Base-by-base conservation (phyloP, 1,140 invertebrate species). In the Berghia stephanieae region DNA sequence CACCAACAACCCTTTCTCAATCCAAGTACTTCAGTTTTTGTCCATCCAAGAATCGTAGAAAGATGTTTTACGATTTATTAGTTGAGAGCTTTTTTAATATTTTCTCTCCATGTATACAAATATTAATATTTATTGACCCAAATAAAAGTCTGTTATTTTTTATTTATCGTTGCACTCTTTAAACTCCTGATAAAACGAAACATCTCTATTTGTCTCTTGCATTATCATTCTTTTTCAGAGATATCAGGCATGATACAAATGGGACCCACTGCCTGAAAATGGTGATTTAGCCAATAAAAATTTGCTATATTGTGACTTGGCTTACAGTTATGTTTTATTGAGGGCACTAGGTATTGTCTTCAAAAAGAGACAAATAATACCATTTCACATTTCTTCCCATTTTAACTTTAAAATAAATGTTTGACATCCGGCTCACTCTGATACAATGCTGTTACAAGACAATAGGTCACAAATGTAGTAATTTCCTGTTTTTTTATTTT, bases 401-500 rank as follows among this genome's bases (percentile, higher is more conserved):
- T 73, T 4, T 1, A 49, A 31, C 44, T 3, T 36, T 70, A 31
- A n/a, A 70, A 44, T n/a, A 5, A 70, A 43, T 3, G 46, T 70
- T 70, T 57, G 55, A 57, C n/a, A 1, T 57, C 8, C 34, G 21
- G 8, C 8, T 57, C n/a, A 24, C n/a, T 57, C n/a, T 3, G 24
- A 31, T 57, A 6, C 21, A 57, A 27, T 57, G 24, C 34, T 57
- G 34, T 21, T 27, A 31, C 34, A 31, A 8, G 24, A 13, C 21
- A 8, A 4, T 13, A 57, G 2, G 55, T 57, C n/a, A 10, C 6
- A 6, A 10, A 27, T 1, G 42, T 18, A 6, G 18, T 70, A 18
- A 69, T 69, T 16, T 27, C 6, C 8, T 24, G 0, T 34, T 74
- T 21, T 40, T 70, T 77, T 70, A 27, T 42, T 42, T 43, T 77